Base-by-base conservation (phyloP, 2,797 vertebrate genomes). In the Liparis tanakae region DNA sequence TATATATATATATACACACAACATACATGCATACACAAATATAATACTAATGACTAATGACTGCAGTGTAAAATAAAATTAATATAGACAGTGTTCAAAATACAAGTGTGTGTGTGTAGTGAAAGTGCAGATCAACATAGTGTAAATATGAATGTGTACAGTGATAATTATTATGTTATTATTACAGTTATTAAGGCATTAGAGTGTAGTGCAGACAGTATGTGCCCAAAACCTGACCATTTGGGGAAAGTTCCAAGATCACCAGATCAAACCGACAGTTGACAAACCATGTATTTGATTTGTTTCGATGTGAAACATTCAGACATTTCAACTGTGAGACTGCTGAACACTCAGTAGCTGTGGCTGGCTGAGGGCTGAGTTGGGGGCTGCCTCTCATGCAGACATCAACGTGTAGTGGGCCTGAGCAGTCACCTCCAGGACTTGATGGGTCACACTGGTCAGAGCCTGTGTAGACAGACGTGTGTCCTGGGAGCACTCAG, bases 401-500 rank as follows among this genome's bases (percentile, higher is more conserved):
- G 20, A 69, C 59, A 18, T 15, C 18, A 2, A n/a, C 6, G 1
- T 8, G 2, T 8, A 62, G 44, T 33, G 18, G n/a, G 56, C 22
- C 30, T 50, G 62, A 36, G 58, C 30, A 5, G 54, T n/a, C 56
- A 36, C 17, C 68, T 39, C 33, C 43, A 72, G 36, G 60, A 48
- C 41, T 15, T 25, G 62, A 39, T 5, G 37, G 65, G 55, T 86
- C 50, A 53, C 57, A 12, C 14, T 13, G 54, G 63, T 81, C 61
- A 7, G n/a, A 33, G 57, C 58, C 17, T 10, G n/a, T 48, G 78
- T 44, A 57, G 72, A 83, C 3, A 9, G 73, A 78, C 65, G 4
- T 36, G 62, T 57, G 69, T 72, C 62, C 55, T 73, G 83, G 78
- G 80, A 84, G 66, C 17, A 18, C 58, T 72, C 39, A 30, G 66